Percentiles rank a stretch among this genome's conserved stretches.
These are phyloP conservation scores for Diglossa cyanea DNA, from an alignment of 2,797 vertebrate species.

Conservation along the genomic window DNA sequence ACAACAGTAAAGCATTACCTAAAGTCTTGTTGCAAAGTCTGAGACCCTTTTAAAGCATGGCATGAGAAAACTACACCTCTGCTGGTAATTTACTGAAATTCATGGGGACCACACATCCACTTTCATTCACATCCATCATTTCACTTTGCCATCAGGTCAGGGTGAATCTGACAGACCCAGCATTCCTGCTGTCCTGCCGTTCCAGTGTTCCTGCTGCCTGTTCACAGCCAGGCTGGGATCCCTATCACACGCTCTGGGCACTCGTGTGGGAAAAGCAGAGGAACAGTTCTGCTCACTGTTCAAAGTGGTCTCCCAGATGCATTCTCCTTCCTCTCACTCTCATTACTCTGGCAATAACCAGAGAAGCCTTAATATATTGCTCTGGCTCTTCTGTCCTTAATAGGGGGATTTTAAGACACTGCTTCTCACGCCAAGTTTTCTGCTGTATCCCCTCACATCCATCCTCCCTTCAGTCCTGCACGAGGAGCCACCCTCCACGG, in stretches of 20 bases:
- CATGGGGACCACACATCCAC: not conserved
- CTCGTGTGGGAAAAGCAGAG: not conserved
- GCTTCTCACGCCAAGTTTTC: not conserved
- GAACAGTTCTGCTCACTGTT: not conserved
- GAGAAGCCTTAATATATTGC: not conserved
- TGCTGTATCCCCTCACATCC: not conserved
- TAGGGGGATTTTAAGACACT: not conserved
- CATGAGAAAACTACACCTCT: not conserved
- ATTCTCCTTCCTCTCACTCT: not conserved
- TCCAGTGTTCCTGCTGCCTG: accelerated
- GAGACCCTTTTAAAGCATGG: not conserved
- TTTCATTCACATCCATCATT: not conserved
- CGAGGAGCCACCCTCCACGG: accelerated
- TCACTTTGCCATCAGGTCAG: not conserved
- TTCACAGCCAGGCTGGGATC: not conserved
- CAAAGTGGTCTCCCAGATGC: not conserved
- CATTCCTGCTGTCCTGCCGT: accelerated
- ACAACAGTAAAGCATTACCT: not conserved
- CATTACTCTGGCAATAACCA: not conserved
- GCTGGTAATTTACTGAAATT: not conserved
- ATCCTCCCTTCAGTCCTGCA: not conserved
- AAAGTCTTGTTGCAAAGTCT: not conserved
- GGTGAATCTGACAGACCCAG: not conserved
- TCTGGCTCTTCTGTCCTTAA: not conserved
- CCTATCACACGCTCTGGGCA: not conserved